phyloP scores from a whole-genome alignment of 2,797 vertebrate genomes.

The Orientallactaga sibirica region DNA sequence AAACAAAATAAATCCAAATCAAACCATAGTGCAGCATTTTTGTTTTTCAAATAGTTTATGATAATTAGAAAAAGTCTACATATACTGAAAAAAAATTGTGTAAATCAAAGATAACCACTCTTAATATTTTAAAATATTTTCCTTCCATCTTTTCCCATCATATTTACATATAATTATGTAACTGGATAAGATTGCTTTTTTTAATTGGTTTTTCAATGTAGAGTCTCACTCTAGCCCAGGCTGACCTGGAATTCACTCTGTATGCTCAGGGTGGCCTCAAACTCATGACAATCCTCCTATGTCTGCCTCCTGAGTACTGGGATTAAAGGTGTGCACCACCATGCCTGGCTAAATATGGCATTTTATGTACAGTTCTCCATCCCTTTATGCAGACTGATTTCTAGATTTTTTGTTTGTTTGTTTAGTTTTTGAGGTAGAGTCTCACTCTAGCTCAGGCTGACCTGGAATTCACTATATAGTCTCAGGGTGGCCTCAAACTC shows the following conservation, averaged over 20 bases:
- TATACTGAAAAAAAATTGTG: conserved; percentile 38
- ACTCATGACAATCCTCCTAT: too few relatives aligned
- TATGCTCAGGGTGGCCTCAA: too few relatives aligned
- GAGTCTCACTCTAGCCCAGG: too few relatives aligned
- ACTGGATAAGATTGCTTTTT: too few relatives aligned
- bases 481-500: too few relatives aligned
- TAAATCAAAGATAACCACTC: background rate
- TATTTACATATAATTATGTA: background rate
- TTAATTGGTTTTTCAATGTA: too few relatives aligned
- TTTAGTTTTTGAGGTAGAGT: too few relatives aligned
- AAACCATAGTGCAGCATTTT: conserved; percentile 8
- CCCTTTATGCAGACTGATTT: background rate
- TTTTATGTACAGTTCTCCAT: background rate
- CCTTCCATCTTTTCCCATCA: background rate
- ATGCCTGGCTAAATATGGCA: background rate
- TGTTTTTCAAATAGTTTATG: background rate
- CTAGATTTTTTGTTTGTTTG: background rate
- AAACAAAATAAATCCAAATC: background rate
- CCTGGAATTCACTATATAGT: too few relatives aligned
- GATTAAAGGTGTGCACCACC: too few relatives aligned
- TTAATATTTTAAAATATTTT: conserved; percentile 35
- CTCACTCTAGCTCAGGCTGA: too few relatives aligned
- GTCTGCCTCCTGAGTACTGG: too few relatives aligned
- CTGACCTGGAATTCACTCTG: too few relatives aligned
- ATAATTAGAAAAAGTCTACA: background rate